Evolutionary conservation across 2,888 invertebrate species (phyloP).

Genomic region (Diogma glabrata): DNA sequence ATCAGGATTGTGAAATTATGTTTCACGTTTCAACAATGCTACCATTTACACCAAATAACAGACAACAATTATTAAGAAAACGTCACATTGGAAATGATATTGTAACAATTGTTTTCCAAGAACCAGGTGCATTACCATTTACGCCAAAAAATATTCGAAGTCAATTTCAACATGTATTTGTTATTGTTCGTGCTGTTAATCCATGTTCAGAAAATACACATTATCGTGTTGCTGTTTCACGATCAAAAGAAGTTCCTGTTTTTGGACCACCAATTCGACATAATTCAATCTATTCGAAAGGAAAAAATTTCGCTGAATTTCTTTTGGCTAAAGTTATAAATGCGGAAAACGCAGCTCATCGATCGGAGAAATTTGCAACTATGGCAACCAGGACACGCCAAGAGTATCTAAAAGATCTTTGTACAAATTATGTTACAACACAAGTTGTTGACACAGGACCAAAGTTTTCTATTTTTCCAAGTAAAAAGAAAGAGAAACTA

Average conservation of each 20-base stretch:
- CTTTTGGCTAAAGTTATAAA: slow-evolving; percentile 91
- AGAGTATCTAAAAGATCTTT: slow-evolving; percentile 89
- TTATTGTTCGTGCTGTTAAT: slow-evolving; percentile 78
- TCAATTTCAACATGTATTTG: slow-evolving; percentile 96
- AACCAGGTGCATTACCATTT: slow-evolving; percentile 85
- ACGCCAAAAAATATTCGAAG: slow-evolving; percentile 89
- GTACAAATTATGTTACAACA: slow-evolving; percentile 69
- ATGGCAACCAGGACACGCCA: slow-evolving; percentile 94
- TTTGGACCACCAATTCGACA: slow-evolving; percentile 93
- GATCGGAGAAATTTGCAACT: slow-evolving; percentile 91
- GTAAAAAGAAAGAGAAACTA: slow-evolving; percentile 65
- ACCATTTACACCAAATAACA: slow-evolving; percentile 90
- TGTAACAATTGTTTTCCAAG: slow-evolving; percentile 93
- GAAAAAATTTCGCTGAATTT: slow-evolving; percentile 90
- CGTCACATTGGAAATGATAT: slow-evolving; percentile 97
- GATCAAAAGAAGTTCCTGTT: slow-evolving; percentile 89
- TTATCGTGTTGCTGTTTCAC: slow-evolving; percentile 63
- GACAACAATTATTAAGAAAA: slow-evolving; percentile 87
- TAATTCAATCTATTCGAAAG: slow-evolving; percentile 76
- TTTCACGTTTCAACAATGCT: slow-evolving; percentile 96
- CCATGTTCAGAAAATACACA: slow-evolving; percentile 86
- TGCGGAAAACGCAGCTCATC: slow-evolving; percentile 92
- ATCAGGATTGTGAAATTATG: slow-evolving; percentile 89
- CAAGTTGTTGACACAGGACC: slow-evolving; percentile 73
- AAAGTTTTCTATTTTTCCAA: slow-evolving; percentile 65